Percentiles rank a stretch among this genome's conserved stretches.
Evolutionary conservation across 2,888 invertebrate genomes (phyloP).

Genomic region (Sinhomidia bicolor): DNA sequence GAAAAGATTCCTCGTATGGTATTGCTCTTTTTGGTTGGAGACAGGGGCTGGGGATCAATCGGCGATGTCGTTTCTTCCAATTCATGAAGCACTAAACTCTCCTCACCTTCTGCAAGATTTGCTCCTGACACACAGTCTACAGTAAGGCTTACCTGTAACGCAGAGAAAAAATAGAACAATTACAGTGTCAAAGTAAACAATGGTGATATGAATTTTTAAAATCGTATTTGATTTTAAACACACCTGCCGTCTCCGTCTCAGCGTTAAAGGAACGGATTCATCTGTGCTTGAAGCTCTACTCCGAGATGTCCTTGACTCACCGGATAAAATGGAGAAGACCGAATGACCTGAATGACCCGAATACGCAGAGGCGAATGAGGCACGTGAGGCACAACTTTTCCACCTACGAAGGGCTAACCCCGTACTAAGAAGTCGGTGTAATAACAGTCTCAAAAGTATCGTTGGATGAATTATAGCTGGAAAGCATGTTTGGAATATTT

Average conservation of each 20-base stretch:
- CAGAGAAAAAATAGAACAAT: background rate
- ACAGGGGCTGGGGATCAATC: conserved; percentile 65
- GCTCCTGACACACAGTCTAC: conserved; percentile 81
- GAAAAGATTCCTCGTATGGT: conserved; percentile 78
- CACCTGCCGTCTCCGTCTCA: conserved; percentile 82
- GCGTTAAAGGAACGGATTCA: conserved; percentile 81
- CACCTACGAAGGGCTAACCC: conserved; percentile 83
- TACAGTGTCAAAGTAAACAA: too few species aligned
- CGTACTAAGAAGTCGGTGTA: conserved; percentile 84
- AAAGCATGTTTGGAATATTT: conserved; percentile 82
- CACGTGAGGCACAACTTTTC: conserved; percentile 82
- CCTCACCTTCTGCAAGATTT: conserved; percentile 77
- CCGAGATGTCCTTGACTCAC: conserved; percentile 81
- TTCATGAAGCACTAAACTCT: conserved; percentile 78
- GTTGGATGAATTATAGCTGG: conserved; percentile 84
- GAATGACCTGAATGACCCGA: conserved; percentile 80
- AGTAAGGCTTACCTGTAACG: conserved; percentile 81
- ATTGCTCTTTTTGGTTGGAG: conserved; percentile 77
- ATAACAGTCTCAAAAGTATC: conserved; percentile 84
- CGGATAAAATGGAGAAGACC: conserved; percentile 81
- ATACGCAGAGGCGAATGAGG: conserved; percentile 82
- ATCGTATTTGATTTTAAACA: too few species aligned
- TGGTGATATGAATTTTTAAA: too few species aligned
- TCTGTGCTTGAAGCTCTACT: conserved; percentile 82
- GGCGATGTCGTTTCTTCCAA: conserved; percentile 77